Base-by-base conservation (phyloP, 53 echinoderm and acorn worm species). In the Astropecten irregularis region DNA sequence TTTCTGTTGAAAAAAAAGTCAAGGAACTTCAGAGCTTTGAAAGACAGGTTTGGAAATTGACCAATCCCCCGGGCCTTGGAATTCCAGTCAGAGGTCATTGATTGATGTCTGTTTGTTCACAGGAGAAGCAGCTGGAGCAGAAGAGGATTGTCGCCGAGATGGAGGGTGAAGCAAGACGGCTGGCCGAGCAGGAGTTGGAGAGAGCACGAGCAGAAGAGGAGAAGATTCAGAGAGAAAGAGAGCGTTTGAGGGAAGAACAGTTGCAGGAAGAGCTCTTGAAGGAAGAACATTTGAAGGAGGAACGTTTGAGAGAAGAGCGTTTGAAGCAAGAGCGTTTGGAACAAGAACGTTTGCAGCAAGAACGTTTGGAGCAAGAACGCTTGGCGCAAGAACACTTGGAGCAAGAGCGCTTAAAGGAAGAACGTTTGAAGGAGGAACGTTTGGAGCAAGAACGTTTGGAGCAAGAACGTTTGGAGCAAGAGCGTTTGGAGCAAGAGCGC, bases 91-190 rank as follows among this genome's bases (percentile, higher is more conserved):
- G n/a, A n/a, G n/a, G n/a, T n/a, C n/a, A n/a, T n/a, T n/a, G n/a
- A n/a, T n/a, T n/a, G n/a, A n/a, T n/a, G n/a, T n/a, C n/a, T n/a
- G 51, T 72, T 62, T 10, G 65, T 56, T 7, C 74, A 55, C 74
- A 96, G 96, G 91, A 91, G 22, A 91, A 93, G 30, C 91, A 93
- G 73, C 87, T 85, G 18, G 79, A 91, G 37, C 96, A 93, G 87
- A 93, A 91, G 57, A 83, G 83, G 36, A 91, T 93, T 11, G 49
- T 88, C 11, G 46, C 33, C 15, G 93, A 93, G 91, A 82, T 93
- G 35, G 93, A 91, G n/a, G 81, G 59, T 60, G 57, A 79, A 66
- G 64, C 86, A 56, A 60, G 72, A 27, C 74, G 83, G n/a, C 55
- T 56, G 33, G 84, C 67, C 13, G 63, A 89, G 49, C 69, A 47